phyloP scores from a whole-genome alignment of 2,113 vertebrate species.

The Oplegnathus fasciatus region DNA sequence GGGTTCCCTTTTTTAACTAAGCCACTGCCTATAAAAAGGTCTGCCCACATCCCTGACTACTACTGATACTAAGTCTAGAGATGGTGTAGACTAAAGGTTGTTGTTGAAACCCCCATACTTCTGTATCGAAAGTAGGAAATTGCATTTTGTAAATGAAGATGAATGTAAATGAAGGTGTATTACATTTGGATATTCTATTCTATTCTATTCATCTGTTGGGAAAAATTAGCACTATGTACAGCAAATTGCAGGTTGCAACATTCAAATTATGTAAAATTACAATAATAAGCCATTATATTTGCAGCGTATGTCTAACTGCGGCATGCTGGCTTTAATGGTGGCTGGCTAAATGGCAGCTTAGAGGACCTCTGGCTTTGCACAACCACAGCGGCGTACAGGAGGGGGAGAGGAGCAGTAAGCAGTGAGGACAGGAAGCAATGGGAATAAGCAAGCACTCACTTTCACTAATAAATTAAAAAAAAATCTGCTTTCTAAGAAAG shows the following conservation, averaged over 20 bases:
- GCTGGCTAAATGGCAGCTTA: conserved; percentile 26
- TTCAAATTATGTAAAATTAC: conserved; percentile 25
- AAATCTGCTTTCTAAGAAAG: conserved; percentile 68
- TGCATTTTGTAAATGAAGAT: background rate
- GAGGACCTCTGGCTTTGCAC: conserved; percentile 34
- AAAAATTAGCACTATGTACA: background rate
- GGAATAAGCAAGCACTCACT: conserved; percentile 53
- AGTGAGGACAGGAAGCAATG: conserved; percentile 24
- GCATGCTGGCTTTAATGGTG: conserved; percentile 19
- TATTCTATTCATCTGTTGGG: background rate
- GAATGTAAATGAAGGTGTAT: background rate
- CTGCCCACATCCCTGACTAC: background rate
- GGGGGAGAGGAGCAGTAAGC: background rate
- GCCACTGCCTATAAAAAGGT: background rate
- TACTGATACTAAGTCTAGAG: background rate
- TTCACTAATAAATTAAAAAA: conserved; percentile 61
- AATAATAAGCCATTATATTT: conserved; percentile 20
- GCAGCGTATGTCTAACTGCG: conserved; percentile 7
- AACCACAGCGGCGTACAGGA: background rate
- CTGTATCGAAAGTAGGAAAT: background rate
- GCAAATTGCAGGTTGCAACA: conserved; percentile 6
- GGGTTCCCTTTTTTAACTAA: background rate
- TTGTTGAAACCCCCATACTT: too few relatives aligned
- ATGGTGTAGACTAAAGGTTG: background rate
- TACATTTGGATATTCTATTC: background rate